These are phyloP conservation scores for Lasioglossum figueresi DNA, from an alignment of 2,888 invertebrate species.

Conservation along the genomic window DNA sequence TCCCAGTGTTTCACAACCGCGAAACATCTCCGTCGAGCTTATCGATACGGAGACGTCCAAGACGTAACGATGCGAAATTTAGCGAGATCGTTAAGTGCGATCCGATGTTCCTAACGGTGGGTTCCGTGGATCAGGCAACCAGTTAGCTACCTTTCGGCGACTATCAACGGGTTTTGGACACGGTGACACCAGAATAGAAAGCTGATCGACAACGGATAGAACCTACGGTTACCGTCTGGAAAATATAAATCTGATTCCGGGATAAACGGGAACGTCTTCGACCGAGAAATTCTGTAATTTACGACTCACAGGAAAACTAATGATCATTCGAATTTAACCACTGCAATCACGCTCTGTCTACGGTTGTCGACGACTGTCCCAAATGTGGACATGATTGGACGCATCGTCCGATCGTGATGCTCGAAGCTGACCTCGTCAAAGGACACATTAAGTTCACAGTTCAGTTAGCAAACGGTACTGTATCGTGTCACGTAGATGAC, in stretches of 20 bases:
- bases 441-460: conserved; percentile 7
- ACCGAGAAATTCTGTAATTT: neutral
- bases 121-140: neutral
- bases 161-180: neutral
- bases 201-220: neutral
- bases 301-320: neutral
- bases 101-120: conserved; percentile 15
- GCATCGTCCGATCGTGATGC: neutral
- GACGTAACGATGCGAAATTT: conserved; percentile 25
- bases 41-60: conserved; percentile 16
- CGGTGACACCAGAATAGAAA: neutral
- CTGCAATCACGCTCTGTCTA: neutral
- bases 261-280: neutral
- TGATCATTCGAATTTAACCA: neutral
- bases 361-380: neutral
- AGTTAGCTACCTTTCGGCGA: neutral
- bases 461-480: neutral
- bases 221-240: neutral
- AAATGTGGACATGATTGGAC: neutral
- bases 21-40: conserved; percentile 20
- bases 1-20: neutral
- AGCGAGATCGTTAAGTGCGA: conserved; percentile 29
- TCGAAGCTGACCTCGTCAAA: neutral
- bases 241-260: neutral
- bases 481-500: neutral